phyloP scores from a whole-genome alignment of 2,113 vertebrate genomes.

The Corydoras sp. region DNA sequence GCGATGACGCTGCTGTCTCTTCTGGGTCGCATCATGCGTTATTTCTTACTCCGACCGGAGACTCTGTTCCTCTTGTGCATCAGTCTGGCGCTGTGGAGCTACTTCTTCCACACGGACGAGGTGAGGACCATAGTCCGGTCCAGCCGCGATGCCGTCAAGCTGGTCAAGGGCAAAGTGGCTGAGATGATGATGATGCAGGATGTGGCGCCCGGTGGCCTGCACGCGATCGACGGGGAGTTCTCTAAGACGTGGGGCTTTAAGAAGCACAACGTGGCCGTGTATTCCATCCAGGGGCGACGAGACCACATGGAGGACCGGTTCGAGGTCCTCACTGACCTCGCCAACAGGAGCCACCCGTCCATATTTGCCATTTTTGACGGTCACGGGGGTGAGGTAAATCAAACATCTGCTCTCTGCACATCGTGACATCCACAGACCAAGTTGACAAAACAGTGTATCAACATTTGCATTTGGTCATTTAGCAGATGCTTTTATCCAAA shows the following conservation, averaged over 20 bases:
- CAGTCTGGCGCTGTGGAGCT: slow-evolving; percentile 98
- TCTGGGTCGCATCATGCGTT: slow-evolving; percentile 99
- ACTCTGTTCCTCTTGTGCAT: slow-evolving; percentile 95
- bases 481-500: too few relatives aligned
- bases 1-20: slow-evolving; percentile 99
- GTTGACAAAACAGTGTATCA: too few relatives aligned
- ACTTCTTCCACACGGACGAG: slow-evolving; percentile 99
- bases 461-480: too few relatives aligned
- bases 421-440: too few relatives aligned
- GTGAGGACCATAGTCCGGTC: slow-evolving; percentile 99
- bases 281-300: slow-evolving; percentile 94
- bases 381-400: slow-evolving; percentile 93
- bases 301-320: slow-evolving; percentile 99
- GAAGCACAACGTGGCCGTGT: slow-evolving; percentile 93
- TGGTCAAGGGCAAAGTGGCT: slow-evolving; percentile 98
- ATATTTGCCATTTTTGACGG: slow-evolving; percentile 98
- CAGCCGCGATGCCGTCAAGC: slow-evolving; percentile 95
- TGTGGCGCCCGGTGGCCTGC: slow-evolving; percentile 78
- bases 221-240: slow-evolving; percentile 92
- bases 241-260: slow-evolving; percentile 98
- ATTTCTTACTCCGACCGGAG: slow-evolving; percentile 98
- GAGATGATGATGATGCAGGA: slow-evolving; percentile 97
- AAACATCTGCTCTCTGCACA: not conserved
- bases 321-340: slow-evolving; percentile 85
- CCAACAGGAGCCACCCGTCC: slow-evolving; percentile 94